These are phyloP conservation scores for Caenorhabditis sp. DNA, from an alignment of 2,888 invertebrate genomes.

Conservation along the genomic window DNA sequence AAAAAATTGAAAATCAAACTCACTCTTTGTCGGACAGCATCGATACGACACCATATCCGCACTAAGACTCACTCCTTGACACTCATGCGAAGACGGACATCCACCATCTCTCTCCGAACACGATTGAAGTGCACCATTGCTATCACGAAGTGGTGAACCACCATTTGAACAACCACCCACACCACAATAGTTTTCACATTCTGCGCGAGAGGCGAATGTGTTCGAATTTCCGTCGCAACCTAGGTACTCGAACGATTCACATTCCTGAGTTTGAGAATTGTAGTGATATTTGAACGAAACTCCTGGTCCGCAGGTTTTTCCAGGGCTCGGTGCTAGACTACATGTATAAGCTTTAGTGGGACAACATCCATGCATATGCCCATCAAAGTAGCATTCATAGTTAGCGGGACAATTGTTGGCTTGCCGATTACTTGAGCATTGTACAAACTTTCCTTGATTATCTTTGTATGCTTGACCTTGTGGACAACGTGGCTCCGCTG, in stretches of 20 bases:
- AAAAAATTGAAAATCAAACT: constrained; percentile 17
- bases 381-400: constrained; percentile 60
- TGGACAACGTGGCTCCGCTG: constrained; percentile 57
- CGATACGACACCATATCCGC: constrained; percentile 49
- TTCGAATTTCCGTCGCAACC: constrained; percentile 67
- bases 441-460: constrained; percentile 53
- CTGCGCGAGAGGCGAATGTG: constrained; percentile 55
- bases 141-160: constrained; percentile 50
- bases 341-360: constrained; percentile 64
- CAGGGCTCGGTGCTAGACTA: constrained; percentile 51
- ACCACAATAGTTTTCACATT: constrained; percentile 63
- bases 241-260: constrained; percentile 58
- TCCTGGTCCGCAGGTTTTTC: constrained; percentile 61
- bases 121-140: constrained; percentile 45
- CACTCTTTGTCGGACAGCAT: constrained; percentile 60
- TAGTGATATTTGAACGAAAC: constrained; percentile 60
- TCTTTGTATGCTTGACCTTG: constrained; percentile 63
- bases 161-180: constrained; percentile 65
- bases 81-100: constrained; percentile 62
- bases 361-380: constrained; percentile 58
- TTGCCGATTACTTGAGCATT: constrained; percentile 49
- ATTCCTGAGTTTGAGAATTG: constrained; percentile 54
- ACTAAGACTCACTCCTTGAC: constrained; percentile 53
- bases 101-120: constrained; percentile 55
- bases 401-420: constrained; percentile 57